Percentiles rank a stretch among this genome's conserved stretches.
Evolutionary conservation across 2,113 vertebrate genomes (phyloP).

Genomic region (Ochotona curzoniae): DNA sequence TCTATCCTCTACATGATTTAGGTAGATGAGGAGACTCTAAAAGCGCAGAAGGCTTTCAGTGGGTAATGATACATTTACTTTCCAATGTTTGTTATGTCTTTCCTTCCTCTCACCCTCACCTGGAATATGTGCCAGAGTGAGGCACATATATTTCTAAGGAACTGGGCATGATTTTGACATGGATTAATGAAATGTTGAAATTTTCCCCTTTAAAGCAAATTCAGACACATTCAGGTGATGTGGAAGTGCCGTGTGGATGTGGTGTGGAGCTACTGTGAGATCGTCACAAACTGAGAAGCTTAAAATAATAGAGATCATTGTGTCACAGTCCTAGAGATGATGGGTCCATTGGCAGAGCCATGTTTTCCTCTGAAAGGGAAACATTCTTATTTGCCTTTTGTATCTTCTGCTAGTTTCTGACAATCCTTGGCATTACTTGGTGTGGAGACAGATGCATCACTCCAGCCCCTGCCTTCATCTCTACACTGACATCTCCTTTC

Average conservation of each 20-base stretch:
- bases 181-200: neutral
- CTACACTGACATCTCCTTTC: neutral
- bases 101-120: neutral
- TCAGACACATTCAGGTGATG: neutral
- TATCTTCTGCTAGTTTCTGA: neutral
- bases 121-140: neutral
- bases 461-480: neutral
- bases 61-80: neutral
- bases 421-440: neutral
- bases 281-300: neutral
- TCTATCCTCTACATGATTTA: neutral
- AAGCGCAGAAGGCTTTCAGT: neutral
- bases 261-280: neutral
- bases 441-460: neutral
- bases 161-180: neutral
- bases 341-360: neutral
- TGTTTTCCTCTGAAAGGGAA: neutral
- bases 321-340: neutral
- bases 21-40: neutral
- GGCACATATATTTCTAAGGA: neutral
- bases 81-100: neutral
- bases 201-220: neutral
- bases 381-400: neutral
- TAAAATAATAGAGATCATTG: constrained; percentile 24
- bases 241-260: neutral